Base-by-base conservation (phyloP, 2,113 vertebrate genomes). In the Elephas maximus region DNA sequence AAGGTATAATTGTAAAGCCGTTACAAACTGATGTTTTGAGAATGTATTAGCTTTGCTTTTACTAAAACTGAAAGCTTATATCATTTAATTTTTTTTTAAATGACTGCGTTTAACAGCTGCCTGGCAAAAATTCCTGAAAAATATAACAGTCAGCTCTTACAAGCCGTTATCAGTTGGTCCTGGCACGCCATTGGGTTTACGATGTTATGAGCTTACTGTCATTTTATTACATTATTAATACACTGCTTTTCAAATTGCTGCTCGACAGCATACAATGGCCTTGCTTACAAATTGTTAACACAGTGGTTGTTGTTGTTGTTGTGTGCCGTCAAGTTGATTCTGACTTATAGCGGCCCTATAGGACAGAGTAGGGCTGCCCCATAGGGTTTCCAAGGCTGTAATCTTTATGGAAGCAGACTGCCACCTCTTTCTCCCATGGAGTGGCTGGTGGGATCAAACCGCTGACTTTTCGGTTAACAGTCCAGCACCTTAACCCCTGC, bases 51-150 rank as follows among this genome's bases (percentile, higher is more conserved):
- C 24, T 76, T 96, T 90, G 30, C 23, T 89, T 88, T 73, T 67
- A 74, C 69, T 76, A 26, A 53, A 74, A 63, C 33, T 48, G 4
- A 24, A 80, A 79, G 30, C 14, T 33, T 79, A 28, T 65, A 2
- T 51, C 37, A 82, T 79, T 94, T 87, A 96, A 63, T 37, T 37
- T 80, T 89, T 94, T 69, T 65, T 15, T 23, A 96, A 93, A 67
- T 78, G 37, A 63, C 51, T n/a, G 5, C 69, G n/a, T 91, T 87
- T 88, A 37, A 81, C 67, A 84, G 74, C n/a, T 28, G 83, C 17
- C 93, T 2, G 4, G 44, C 76, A 88, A 93, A 76, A 23, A 5
- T 57, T 63, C 82, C 11, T 89, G 51, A 53, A 53, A 53, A 53
- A 53, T 73, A 7, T 53, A 53, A 53, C 51, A 53, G 51, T 53